Evolutionary conservation across 1,140 invertebrate genomes (phyloP).

Genomic region (Pseudomyrmex gracilis): DNA sequence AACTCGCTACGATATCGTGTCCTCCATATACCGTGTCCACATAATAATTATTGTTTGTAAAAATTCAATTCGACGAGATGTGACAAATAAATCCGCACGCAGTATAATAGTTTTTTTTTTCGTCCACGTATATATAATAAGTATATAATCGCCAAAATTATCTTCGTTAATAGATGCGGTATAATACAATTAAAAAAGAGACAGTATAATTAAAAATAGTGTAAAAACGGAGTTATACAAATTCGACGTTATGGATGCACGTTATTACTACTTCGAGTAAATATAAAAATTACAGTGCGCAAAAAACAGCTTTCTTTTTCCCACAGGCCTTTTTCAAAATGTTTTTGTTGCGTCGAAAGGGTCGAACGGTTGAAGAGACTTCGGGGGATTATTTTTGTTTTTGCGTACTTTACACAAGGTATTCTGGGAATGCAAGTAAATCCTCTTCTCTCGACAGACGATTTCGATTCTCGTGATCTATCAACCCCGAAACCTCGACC

Average conservation of each 20-base stretch:
- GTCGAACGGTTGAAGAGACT: constrained; percentile 32
- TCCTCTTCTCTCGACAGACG: neutral
- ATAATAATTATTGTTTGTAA: constrained; percentile 18
- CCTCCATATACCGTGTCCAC: constrained; percentile 57
- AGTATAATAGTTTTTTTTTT: constrained; percentile 29
- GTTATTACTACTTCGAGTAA: constrained; percentile 11
- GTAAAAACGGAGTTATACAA: constrained; percentile 30
- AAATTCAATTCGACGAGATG: constrained; percentile 58
- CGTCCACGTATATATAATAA: constrained; percentile 25
- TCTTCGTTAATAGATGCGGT: neutral
- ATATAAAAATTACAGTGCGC: constrained; percentile 35
- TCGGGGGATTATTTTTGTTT: neutral
- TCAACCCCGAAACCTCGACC: constrained; percentile 68
- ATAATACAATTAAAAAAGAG: constrained; percentile 9
- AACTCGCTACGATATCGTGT: constrained; percentile 66
- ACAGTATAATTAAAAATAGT: constrained; percentile 17
- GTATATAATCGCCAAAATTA: constrained; percentile 26
- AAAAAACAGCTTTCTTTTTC: neutral
- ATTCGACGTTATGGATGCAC: neutral
- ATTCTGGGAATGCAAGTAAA: constrained; percentile 16
- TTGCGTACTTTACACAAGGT: neutral
- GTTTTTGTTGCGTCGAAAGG: constrained; percentile 20
- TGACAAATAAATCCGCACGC: constrained; percentile 36
- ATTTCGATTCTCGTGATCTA: constrained; percentile 10
- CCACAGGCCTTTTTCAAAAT: constrained; percentile 24